Base-by-base conservation (phyloP, 2,888 invertebrate genomes). In the Trichopoda pennipes region DNA sequence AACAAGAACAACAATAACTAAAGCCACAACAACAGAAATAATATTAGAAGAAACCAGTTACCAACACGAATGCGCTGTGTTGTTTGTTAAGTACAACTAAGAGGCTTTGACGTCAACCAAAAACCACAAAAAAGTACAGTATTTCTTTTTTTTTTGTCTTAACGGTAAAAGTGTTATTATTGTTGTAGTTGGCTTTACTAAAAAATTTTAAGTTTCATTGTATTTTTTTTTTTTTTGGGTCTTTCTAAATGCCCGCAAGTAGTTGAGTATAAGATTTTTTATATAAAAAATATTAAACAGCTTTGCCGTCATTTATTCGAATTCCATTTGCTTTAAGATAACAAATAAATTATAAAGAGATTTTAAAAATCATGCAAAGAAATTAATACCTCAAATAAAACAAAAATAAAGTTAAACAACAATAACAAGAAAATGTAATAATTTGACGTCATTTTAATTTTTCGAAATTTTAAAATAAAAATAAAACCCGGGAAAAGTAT, bases 61-160 rank as follows among this genome's bases (percentile, higher is more conserved):
- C 64, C 17, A 82, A 60, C 63, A 69, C 72, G 82, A 72, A 79
- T 75, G 82, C 72, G 79, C 79, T 51, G n/a, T n/a, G n/a, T n/a
- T 61, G 66, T 55, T 79, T 47, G 66, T 60, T 75, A 72, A 79
- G 21, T 75, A 61, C 61, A 75, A 72, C 47, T 72, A 79, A 75
- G 79, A 82, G 79, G 70, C 79, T 79, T 79, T 82, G 82, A 82
- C 82, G 82, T 82, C 83, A 83, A 69, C 83, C 83, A 55, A 73
- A 72, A 28, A 77, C 60, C 58, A 72, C 44, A 64, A 8, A 19
- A 32, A 38, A 61, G 44, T 21, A 68, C 19, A 60, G 53, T 35
- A 7, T 32, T 58, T 49, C 17, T 10, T 19, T 19, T 47, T 2
- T 14, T 21, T 6, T 28, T 6, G 10, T 38, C 38, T 38, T 12